Evolutionary conservation across 2,113 vertebrate genomes (phyloP).

Genomic region (Calidris pygmaea): DNA sequence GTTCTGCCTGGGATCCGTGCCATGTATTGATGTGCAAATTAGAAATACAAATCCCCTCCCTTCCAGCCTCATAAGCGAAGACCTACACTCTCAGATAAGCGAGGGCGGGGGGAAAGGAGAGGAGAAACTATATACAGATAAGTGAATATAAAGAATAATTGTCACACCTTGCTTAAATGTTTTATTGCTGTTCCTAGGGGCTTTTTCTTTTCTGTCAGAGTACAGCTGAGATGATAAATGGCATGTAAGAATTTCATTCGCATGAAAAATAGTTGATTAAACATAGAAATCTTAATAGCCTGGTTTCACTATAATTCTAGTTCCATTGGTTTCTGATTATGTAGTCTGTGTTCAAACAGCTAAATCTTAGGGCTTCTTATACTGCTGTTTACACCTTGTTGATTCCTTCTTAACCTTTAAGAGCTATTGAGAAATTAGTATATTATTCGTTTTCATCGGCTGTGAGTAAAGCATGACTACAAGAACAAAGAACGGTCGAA

Average conservation of each 20-base stretch:
- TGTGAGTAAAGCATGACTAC: not conserved
- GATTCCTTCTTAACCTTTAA: constrained; percentile 38
- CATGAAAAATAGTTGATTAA: constrained; percentile 24
- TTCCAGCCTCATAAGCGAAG: not conserved
- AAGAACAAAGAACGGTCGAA: constrained; percentile 17
- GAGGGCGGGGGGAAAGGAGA: not conserved
- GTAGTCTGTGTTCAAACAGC: not conserved
- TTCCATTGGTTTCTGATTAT: constrained; percentile 4
- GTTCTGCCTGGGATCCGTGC: not conserved
- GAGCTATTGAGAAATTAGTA: constrained; percentile 39
- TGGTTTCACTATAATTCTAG: not conserved
- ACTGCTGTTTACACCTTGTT: constrained; percentile 35
- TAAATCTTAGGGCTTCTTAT: not conserved
- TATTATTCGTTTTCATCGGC: constrained; percentile 16
- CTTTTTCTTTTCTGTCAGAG: not conserved
- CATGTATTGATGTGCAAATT: constrained; percentile 14
- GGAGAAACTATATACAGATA: not conserved
- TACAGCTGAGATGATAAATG: not conserved
- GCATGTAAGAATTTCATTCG: not conserved
- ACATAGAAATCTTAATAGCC: not conserved
- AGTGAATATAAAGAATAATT: constrained; percentile 3
- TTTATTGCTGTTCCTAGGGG: not conserved
- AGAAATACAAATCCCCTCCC: constrained; percentile 8
- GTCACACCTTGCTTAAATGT: constrained; percentile 13
- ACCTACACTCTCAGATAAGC: not conserved